Evolutionary conservation across 2,113 vertebrate species (phyloP).

Genomic region (Raja brachyura): DNA sequence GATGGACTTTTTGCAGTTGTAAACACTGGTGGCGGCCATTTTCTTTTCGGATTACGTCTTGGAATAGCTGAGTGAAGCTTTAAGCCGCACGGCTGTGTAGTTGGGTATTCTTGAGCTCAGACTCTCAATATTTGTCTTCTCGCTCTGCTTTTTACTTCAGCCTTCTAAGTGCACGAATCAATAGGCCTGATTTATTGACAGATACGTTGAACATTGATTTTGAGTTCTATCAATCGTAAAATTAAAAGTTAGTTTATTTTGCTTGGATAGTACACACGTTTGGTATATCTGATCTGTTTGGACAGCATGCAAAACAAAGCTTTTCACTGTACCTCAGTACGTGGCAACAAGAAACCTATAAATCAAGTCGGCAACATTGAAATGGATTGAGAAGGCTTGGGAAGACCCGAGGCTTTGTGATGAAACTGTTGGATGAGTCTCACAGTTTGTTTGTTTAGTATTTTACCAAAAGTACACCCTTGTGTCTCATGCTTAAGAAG

Average conservation of each 20-base stretch:
- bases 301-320: too few relatives aligned
- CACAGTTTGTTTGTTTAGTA: too few relatives aligned
- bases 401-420: not conserved
- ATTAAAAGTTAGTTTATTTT: too few relatives aligned
- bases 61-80: not conserved
- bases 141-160: not conserved
- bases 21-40: not conserved
- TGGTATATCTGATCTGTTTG: too few relatives aligned
- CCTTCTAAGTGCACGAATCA: not conserved
- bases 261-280: too few relatives aligned
- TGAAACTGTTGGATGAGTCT: not conserved
- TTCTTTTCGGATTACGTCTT: not conserved
- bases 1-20: too few relatives aligned
- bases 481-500: too few relatives aligned
- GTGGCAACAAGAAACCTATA: too few relatives aligned
- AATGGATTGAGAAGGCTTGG: not conserved
- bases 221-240: too few relatives aligned
- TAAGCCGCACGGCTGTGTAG: not conserved
- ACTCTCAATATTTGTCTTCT: not conserved
- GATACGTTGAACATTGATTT: not conserved
- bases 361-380: not conserved
- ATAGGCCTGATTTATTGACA: not conserved
- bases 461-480: too few relatives aligned
- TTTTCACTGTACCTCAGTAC: too few relatives aligned
- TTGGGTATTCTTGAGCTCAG: not conserved